phyloP scores from a whole-genome alignment of 2,888 invertebrate species.

The Hypomecis punctinalis region DNA sequence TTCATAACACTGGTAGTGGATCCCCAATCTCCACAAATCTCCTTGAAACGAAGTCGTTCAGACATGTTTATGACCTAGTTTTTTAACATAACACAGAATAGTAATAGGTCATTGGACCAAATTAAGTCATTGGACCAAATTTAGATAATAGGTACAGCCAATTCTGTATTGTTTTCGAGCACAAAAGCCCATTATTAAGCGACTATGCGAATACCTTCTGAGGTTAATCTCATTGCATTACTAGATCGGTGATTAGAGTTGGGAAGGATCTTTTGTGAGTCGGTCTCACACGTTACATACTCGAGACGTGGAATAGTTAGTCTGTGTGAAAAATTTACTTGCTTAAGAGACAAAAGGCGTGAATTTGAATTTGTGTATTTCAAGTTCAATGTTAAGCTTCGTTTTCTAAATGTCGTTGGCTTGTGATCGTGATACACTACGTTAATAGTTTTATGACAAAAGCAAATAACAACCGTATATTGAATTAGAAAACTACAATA shows the following conservation, averaged over 20 bases:
- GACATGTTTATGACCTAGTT: not conserved
- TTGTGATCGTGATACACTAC: no score
- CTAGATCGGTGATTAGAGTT: slow-evolving; percentile 40
- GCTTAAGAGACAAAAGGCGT: not conserved
- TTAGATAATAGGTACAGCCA: slow-evolving; percentile 59
- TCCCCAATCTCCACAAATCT: not conserved
- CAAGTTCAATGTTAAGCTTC: no score
- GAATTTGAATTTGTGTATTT: no score
- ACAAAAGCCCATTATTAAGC: slow-evolving; percentile 76
- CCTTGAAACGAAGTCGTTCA: not conserved
- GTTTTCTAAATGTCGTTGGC: no score
- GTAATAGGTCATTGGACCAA: slow-evolving; percentile 57
- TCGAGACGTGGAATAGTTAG: slow-evolving; percentile 12
- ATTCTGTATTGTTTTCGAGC: slow-evolving; percentile 76
- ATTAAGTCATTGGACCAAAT: slow-evolving; percentile 54
- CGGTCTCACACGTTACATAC: slow-evolving; percentile 38
- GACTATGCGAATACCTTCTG: slow-evolving; percentile 65
- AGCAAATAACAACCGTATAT: no score
- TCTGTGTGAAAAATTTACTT: slow-evolving; percentile 8
- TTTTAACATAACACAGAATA: not conserved
- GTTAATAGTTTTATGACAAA: no score
- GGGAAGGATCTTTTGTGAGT: slow-evolving; percentile 40
- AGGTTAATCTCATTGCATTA: slow-evolving; percentile 66
- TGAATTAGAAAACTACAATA: no score
- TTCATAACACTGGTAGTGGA: not conserved